Evolutionary conservation across 2,113 vertebrate genomes (phyloP).

Genomic region (Pangasianodon gigas): DNA sequence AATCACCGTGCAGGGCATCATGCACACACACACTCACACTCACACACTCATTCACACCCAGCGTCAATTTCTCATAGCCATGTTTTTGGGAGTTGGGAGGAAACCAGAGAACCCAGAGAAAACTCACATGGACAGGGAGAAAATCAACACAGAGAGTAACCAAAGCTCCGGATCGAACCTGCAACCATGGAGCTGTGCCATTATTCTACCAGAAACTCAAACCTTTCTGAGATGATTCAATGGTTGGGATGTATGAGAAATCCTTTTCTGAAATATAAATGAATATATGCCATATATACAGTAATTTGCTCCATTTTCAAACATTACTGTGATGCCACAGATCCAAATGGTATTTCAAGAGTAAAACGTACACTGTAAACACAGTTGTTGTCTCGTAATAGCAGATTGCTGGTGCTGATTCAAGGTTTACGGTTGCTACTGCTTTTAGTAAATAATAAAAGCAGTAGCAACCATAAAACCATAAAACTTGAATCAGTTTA

Average conservation of each 20-base stretch:
- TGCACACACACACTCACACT: background rate
- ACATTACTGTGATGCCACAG: background rate
- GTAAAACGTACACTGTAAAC: background rate
- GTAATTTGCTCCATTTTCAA: background rate
- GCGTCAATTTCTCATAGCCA: background rate
- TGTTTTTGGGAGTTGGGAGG: background rate
- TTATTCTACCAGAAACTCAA: background rate
- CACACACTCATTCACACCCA: too few relatives aligned
- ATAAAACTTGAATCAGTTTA: too few relatives aligned
- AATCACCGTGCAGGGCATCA: background rate
- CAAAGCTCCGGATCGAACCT: background rate
- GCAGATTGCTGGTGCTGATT: background rate
- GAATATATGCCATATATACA: background rate
- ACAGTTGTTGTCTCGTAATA: background rate
- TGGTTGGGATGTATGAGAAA: background rate
- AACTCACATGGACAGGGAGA: background rate
- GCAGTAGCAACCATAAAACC: too few relatives aligned
- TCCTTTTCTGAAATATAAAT: background rate
- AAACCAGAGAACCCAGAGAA: background rate
- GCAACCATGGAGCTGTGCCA: background rate
- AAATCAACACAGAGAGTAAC: too few relatives aligned
- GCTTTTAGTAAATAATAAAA: background rate
- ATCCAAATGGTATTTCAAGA: background rate
- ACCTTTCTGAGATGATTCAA: background rate
- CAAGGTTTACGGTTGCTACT: background rate